Evolutionary conservation across 2,113 vertebrate genomes (phyloP).

Genomic region (Chrysemys picta): DNA sequence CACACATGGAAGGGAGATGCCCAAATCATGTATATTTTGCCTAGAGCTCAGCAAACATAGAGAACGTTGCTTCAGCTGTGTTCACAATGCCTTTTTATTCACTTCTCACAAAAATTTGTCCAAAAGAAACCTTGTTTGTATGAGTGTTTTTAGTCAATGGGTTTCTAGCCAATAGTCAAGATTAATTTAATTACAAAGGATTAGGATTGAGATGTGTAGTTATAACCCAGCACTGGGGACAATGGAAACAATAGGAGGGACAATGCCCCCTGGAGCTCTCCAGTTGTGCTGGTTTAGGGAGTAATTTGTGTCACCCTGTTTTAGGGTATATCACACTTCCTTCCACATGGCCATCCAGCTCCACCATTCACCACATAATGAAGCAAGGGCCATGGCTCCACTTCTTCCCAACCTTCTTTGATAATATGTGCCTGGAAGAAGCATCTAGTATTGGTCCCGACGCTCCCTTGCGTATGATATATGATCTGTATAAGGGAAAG

Average conservation of each 20-base stretch:
- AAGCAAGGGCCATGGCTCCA: background rate
- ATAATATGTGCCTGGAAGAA: background rate
- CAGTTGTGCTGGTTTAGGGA: background rate
- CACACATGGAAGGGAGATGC: background rate
- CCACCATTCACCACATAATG: background rate
- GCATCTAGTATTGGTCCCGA: background rate
- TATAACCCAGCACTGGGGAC: background rate
- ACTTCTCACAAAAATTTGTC: background rate
- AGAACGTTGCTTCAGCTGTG: background rate
- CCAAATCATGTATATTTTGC: background rate
- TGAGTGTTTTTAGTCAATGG: background rate
- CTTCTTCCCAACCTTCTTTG: background rate
- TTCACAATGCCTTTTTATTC: background rate
- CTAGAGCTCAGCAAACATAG: background rate
- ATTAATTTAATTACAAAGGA: background rate
- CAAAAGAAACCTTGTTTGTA: background rate
- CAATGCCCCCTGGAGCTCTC: background rate
- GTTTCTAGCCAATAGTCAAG: background rate
- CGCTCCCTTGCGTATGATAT: background rate
- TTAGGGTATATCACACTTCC: background rate
- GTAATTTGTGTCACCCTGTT: background rate
- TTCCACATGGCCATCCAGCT: background rate
- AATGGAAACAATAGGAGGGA: background rate
- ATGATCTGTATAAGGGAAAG: background rate
- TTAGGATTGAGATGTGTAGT: background rate